Evolutionary conservation across 2,113 vertebrate species (phyloP).

Genomic region (Oxygymnocypris stewartii): DNA sequence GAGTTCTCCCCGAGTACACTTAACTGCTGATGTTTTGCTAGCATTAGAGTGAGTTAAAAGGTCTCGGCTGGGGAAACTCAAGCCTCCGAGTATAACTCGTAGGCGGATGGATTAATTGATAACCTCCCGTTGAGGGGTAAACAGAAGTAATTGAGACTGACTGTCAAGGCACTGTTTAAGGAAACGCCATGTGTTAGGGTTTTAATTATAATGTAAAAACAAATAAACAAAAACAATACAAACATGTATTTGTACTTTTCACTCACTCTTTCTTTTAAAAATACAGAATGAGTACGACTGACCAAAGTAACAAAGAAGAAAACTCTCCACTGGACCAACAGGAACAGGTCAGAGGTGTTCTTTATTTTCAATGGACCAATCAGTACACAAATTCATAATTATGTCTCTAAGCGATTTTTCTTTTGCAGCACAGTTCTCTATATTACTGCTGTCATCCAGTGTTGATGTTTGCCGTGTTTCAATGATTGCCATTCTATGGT

Average conservation of each 20-base stretch:
- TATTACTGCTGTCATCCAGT: background rate
- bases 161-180: background rate
- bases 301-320: background rate
- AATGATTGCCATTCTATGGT: background rate
- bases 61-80: background rate
- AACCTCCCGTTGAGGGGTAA: constrained; percentile 22
- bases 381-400: background rate
- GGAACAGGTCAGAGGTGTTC: constrained; percentile 21
- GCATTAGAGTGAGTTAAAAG: background rate
- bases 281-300: background rate
- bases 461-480: background rate
- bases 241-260: background rate
- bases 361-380: background rate
- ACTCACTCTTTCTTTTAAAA: background rate
- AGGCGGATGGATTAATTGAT: constrained; percentile 40
- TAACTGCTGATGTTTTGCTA: constrained; percentile 10
- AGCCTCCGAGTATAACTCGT: constrained; percentile 3
- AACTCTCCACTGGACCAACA: background rate
- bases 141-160: constrained; percentile 16
- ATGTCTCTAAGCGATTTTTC: background rate
- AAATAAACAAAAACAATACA: constrained; percentile 40
- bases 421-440: background rate
- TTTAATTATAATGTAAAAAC: constrained; percentile 45
- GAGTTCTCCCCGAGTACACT: background rate
- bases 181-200: background rate